Evolutionary conservation across 2,888 invertebrate genomes (phyloP).

Genomic region (Lithosia quadra): DNA sequence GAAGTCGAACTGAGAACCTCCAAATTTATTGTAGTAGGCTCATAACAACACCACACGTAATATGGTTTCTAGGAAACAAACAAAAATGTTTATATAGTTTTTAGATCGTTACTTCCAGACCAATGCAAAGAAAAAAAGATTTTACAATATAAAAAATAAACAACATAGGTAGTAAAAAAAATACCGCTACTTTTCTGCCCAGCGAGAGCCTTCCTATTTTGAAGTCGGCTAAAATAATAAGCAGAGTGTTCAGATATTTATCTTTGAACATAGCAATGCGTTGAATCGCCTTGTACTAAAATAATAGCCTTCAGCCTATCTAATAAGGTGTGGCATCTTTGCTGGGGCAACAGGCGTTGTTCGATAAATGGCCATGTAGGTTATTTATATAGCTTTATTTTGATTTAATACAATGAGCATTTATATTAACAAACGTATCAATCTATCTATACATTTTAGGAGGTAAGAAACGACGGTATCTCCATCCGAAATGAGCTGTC

Average conservation of each 20-base stretch:
- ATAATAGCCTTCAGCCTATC: constrained; percentile 21
- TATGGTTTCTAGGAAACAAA: no score
- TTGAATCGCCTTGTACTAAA: constrained; percentile 16
- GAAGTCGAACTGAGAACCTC: no score
- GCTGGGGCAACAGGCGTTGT: constrained; percentile 7
- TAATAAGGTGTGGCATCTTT: constrained; percentile 26
- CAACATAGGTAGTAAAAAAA: background rate
- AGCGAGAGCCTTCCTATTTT: background rate
- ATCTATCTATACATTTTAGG: background rate
- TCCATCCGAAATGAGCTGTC: no score
- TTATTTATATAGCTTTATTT: background rate
- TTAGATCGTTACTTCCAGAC: no score
- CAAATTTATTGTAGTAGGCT: no score
- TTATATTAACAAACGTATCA: background rate
- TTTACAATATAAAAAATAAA: no score
- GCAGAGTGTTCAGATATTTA: constrained; percentile 8
- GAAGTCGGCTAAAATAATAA: background rate
- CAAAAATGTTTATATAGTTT: no score
- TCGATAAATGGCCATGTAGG: background rate
- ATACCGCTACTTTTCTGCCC: background rate
- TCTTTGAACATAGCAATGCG: constrained; percentile 12
- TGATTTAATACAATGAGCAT: constrained; percentile 3
- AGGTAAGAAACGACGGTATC: no score
- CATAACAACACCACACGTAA: no score
- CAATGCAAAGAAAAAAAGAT: no score